Evolutionary conservation across 2,113 vertebrate genomes (phyloP).

Genomic region (Alaudala cheleensis): DNA sequence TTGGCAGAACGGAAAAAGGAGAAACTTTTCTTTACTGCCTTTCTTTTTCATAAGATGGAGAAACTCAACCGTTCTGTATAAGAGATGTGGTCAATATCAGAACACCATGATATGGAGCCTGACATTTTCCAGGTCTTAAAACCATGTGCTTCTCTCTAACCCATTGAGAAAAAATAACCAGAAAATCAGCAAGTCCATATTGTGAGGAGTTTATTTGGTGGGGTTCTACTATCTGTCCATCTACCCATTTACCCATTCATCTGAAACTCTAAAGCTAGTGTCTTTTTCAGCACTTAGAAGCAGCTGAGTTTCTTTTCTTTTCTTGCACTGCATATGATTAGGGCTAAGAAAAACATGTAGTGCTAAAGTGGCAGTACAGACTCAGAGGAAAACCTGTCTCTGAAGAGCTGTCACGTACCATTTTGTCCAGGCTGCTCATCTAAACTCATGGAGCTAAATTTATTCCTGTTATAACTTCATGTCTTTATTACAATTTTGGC

Average conservation of each 20-base stretch:
- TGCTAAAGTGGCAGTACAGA: conserved; percentile 69
- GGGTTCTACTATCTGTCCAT: not conserved
- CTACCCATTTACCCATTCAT: conserved; percentile 41
- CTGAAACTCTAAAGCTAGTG: conserved; percentile 21
- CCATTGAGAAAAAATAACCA: not conserved
- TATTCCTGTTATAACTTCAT: conserved; percentile 57
- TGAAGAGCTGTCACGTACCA: conserved; percentile 68
- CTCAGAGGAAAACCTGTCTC: conserved; percentile 69
- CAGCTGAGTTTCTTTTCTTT: conserved; percentile 63
- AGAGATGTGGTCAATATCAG: not conserved
- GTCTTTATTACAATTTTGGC: conserved; percentile 61
- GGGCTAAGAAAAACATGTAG: conserved; percentile 71
- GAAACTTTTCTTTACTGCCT: not conserved
- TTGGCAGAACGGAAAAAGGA: not conserved
- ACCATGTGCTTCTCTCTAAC: not conserved
- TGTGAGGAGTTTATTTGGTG: not conserved
- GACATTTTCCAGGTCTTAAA: not conserved
- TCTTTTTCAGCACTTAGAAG: conserved; percentile 50
- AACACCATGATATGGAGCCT: not conserved
- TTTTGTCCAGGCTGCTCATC: conserved; percentile 71
- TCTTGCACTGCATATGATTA: conserved; percentile 71
- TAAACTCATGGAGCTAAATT: conserved; percentile 65
- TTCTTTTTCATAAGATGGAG: not conserved
- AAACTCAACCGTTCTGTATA: not conserved
- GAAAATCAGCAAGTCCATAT: not conserved